phyloP scores from a whole-genome alignment of 1,140 invertebrate species.

The Drosophila sp. region DNA sequence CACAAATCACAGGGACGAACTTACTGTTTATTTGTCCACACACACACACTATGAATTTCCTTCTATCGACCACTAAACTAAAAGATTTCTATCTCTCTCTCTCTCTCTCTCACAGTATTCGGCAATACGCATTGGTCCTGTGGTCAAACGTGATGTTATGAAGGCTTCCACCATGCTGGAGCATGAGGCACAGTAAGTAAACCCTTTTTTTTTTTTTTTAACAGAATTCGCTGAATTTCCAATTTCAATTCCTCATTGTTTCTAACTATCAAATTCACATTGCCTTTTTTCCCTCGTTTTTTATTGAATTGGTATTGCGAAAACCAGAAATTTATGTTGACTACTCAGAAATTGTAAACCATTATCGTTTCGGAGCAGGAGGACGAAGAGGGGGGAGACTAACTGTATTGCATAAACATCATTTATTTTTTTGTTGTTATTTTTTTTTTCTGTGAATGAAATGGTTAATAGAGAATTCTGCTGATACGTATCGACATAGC shows the following conservation, averaged over 20 bases:
- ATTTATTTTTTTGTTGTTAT: neutral
- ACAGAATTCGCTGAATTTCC: conserved; percentile 49
- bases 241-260: conserved; percentile 17
- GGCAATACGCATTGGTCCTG: conserved; percentile 99
- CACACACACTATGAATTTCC: neutral
- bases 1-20: neutral
- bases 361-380: neutral
- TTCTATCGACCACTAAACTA: neutral
- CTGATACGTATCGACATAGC: neutral
- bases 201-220: conserved; percentile 6
- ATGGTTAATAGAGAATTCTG: neutral
- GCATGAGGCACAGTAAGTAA: conserved; percentile 96
- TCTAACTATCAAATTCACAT: conserved; percentile 21
- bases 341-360: conserved; percentile 20
- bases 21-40: neutral
- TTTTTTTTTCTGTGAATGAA: conserved; percentile 15
- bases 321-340: conserved; percentile 5
- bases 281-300: conserved; percentile 7
- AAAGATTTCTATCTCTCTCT: neutral
- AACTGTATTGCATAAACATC: conserved; percentile 9
- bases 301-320: too few species aligned
- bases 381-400: neutral
- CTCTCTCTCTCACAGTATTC: conserved; percentile 90
- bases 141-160: conserved; percentile 99
- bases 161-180: conserved; percentile 99